Base-by-base conservation (phyloP, 2,888 invertebrate genomes). In the Tupiocoris notatus region DNA sequence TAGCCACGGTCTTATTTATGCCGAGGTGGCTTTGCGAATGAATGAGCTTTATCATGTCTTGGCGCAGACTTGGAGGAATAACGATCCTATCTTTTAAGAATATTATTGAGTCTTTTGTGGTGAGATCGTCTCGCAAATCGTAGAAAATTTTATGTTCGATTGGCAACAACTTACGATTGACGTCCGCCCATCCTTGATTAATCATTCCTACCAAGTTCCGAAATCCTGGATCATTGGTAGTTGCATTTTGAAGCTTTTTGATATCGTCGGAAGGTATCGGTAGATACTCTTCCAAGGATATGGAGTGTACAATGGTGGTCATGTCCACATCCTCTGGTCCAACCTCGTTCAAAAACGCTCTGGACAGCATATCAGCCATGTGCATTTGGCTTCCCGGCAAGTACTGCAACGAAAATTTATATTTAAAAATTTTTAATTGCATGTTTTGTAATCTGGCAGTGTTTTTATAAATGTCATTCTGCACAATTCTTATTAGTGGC, bases 171-270 rank as follows among this genome's bases (percentile, higher is more conserved):
- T 66, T 66, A 12, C 75, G 16, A 9, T 57, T 57, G 2, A 75
- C 75, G 54, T 57, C 75, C 2, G 22, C 65, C 65, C 75, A 66
- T 54, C 65, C 74, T n/a, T n/a, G n/a, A n/a, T n/a, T n/a, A n/a
- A n/a, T n/a, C n/a, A n/a, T n/a, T n/a, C n/a, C n/a, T n/a, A 20
- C 25, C 18, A 74, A 18, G 18, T 21, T 16, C 17, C 20, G 18
- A 3, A 16, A 74, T n/a, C 16, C 25, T 21, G 64, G 39, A 18
- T 74, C 74, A 3, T n/a, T 25, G 39, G 16, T 54, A 16, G 63
- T 64, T 2, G 63, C 63, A 23, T n/a, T 3, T 25, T 73, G 64
- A 2, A 73, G 62, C 16, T 7, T 2, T 6, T 24, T 21, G n/a
- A 73, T 9, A 3, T 73, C 61, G 9, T 73, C 62, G 6, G 2